Percentiles rank a stretch among this genome's conserved stretches.
Conservation (phyloP, 2,888 invertebrate species). For the Ormyrus nitidulus region DNA sequence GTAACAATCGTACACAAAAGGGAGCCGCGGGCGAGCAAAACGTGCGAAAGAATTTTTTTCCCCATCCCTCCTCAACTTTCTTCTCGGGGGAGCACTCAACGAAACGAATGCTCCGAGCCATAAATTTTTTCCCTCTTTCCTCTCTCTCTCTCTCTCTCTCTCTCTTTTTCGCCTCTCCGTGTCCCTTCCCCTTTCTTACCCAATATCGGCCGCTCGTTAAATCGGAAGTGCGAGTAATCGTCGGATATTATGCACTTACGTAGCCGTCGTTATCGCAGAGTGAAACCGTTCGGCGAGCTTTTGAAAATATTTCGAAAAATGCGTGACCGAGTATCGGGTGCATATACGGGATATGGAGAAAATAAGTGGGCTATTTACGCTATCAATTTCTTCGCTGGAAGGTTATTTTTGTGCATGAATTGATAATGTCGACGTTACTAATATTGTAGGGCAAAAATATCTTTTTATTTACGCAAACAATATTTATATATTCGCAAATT, state of each 20-base stretch:
- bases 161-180: background rate
- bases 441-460: no score
- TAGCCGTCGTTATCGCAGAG: background rate
- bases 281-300: background rate
- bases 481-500: no score
- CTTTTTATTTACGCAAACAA: no score
- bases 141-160: background rate
- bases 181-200: background rate
- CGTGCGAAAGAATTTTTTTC: background rate
- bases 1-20: background rate
- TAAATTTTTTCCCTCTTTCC: constrained; percentile 24
- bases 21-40: background rate
- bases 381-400: no score
- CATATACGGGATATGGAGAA: no score
- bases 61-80: constrained; percentile 4
- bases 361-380: no score
- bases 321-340: no score
- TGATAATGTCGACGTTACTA: no score
- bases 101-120: constrained; percentile 19
- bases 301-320: background rate
- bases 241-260: constrained; percentile 14
- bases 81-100: constrained; percentile 31
- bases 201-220: constrained; percentile 32
- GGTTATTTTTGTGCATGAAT: no score
- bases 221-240: constrained; percentile 26